phyloP scores from a whole-genome alignment of 2,113 vertebrate species.

The Chiloscyllium plagiosum region DNA sequence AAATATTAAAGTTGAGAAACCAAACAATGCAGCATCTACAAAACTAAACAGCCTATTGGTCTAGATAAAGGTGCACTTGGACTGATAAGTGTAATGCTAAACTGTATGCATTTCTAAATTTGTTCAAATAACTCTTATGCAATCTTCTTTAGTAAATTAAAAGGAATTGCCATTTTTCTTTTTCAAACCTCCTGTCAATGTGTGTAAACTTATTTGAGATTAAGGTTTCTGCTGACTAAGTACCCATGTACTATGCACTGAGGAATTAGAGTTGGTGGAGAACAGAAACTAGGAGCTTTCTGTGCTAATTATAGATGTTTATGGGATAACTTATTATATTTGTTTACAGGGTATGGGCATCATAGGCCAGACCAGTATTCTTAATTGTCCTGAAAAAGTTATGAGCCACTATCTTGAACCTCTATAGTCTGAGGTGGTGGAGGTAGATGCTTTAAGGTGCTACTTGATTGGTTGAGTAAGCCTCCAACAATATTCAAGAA shows the following conservation, averaged over 20 bases:
- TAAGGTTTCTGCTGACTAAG: not conserved
- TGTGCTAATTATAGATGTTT: not conserved
- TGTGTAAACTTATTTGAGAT: not conserved
- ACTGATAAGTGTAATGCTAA: not conserved
- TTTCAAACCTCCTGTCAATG: not conserved
- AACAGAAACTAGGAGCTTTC: not conserved
- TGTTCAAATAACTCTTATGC: not conserved
- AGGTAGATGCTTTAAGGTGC: no score
- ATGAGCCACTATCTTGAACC: no score
- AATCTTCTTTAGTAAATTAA: not conserved
- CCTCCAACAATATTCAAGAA: no score
- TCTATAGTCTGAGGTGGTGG: no score
- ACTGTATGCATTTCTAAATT: not conserved
- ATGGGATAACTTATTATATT: not conserved
- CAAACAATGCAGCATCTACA: not conserved
- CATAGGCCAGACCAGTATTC: no score
- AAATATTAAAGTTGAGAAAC: not conserved
- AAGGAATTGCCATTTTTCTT: not conserved
- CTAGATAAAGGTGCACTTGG: not conserved
- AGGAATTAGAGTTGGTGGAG: not conserved
- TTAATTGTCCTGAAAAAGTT: no score
- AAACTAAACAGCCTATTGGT: no score
- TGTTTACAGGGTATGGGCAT: no score
- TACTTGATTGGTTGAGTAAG: no score
- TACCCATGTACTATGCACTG: not conserved